Evolutionary conservation across 2,113 vertebrate genomes (phyloP), one percentile per base, ranked within the genome.

Genomic region (Charadrius vociferus): DNA sequence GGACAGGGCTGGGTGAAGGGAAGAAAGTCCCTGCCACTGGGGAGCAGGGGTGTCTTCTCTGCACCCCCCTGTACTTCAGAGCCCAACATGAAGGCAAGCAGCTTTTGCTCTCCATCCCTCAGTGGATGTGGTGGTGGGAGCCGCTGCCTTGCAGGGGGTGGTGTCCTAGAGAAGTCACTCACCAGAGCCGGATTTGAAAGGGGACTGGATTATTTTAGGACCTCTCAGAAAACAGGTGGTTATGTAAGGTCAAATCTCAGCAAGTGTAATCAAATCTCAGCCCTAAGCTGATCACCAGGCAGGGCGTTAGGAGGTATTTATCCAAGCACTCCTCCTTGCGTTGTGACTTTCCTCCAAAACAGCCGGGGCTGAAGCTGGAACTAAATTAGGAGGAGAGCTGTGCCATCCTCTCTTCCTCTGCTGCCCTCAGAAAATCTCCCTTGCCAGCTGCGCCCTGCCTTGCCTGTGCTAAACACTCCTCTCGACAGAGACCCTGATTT

Each of bases 191-290:
- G 81, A 80, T 93, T 88, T 86, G 63, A 74, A 88, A 89, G 68
- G 58, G 47, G 37, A 36, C 58, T 80, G 30, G 43, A 82, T 88
- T 95, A 96, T 88, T 93, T 94, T 80, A 62, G 86, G 85, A 82
- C 79, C 50, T 90, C 71, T 93, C 41, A 88, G 93, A 93, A 91
- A 95, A 61, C 58, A 82, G n/a, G 71, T 97, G 92, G 82, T 94
- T 97, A 95, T 70, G 27, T 90, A 94, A 97, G 94, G 86, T 78
- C 86, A 88, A 41, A 87, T 85, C 91, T 96, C 84, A 81, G n/a
- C 70, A 89, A 87, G 73, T 96, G 93, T 89, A 87, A 94, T 92
- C 88, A 95, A 94, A 96, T 96, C 90, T 94, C 85, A 93, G 26
- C 63, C 88, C 55, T 97, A 96, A 97, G 88, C 86, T 92, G 95